Conservation (phyloP, 2,888 invertebrate species). For the Lycophotia porphyrea region DNA sequence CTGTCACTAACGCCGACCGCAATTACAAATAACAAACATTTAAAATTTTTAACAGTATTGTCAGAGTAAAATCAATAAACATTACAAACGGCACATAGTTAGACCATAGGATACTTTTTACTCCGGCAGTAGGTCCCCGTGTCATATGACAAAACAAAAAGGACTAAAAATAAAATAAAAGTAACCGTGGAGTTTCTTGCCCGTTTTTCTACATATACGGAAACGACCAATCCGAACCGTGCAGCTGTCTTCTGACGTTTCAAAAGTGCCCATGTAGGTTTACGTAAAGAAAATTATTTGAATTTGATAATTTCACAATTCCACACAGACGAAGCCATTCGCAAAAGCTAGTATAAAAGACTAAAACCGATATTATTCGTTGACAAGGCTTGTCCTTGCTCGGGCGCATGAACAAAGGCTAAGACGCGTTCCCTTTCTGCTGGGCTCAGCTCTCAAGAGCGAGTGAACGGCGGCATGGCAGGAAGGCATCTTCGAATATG, state of each 20-base stretch:
- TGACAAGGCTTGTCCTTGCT: slow-evolving; percentile 60
- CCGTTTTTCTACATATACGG: background rate
- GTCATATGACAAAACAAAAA: background rate
- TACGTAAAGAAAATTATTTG: background rate
- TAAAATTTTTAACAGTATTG: slow-evolving; percentile 15
- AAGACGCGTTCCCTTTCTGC: slow-evolving; percentile 60
- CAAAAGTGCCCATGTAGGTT: background rate
- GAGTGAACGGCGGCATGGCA: slow-evolving; percentile 65
- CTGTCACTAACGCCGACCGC: slow-evolving; percentile 4
- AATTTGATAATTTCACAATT: background rate
- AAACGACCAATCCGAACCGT: background rate
- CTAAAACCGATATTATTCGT: slow-evolving; percentile 35
- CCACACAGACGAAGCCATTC: background rate
- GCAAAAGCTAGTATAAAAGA: slow-evolving; percentile 8
- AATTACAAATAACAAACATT: slow-evolving; percentile 31
- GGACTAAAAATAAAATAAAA: background rate
- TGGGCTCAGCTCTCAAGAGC: slow-evolving; percentile 56
- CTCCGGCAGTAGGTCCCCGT: background rate
- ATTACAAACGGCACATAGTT: background rate
- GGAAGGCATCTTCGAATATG: slow-evolving; percentile 71
- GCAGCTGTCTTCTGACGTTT: background rate
- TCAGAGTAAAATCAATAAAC: background rate
- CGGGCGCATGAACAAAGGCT: slow-evolving; percentile 18
- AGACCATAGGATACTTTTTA: background rate
- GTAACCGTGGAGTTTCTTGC: background rate